Conservation (phyloP, 2,113 vertebrate species). For the Microtus ochrogaster region DNA sequence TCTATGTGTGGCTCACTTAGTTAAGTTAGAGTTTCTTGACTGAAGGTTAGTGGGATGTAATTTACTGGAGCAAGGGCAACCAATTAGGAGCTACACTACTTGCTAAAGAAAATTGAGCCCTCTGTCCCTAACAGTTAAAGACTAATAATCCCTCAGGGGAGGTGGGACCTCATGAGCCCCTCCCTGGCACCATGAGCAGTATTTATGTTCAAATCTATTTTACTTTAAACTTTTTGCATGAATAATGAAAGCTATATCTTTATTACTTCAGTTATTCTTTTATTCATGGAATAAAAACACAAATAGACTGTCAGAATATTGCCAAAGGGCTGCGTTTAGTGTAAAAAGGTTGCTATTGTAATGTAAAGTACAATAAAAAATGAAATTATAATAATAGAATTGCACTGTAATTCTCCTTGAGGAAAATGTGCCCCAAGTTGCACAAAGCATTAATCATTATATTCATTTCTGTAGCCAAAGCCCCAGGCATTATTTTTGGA, state of each 20-base stretch:
- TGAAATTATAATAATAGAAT: conserved; percentile 59
- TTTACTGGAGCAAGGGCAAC: neutral
- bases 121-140: neutral
- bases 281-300: conserved; percentile 72
- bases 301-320: conserved; percentile 74
- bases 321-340: conserved; percentile 66
- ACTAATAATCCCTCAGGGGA: neutral
- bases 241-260: conserved; percentile 53
- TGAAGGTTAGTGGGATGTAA: neutral
- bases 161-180: no score
- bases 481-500: conserved; percentile 51
- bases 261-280: conserved; percentile 56
- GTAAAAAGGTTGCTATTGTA: conserved; percentile 37
- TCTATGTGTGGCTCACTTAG: neutral
- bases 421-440: conserved; percentile 53
- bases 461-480: conserved; percentile 61
- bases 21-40: neutral
- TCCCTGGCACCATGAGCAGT: neutral
- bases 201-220: conserved; percentile 54
- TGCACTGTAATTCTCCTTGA: conserved; percentile 49
- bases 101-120: neutral
- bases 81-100: neutral
- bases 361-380: conserved; percentile 57
- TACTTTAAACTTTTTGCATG: conserved; percentile 59
- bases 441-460: conserved; percentile 65